phyloP scores from a whole-genome alignment of 2,888 invertebrate genomes.

The Eupithecia abbreviata region DNA sequence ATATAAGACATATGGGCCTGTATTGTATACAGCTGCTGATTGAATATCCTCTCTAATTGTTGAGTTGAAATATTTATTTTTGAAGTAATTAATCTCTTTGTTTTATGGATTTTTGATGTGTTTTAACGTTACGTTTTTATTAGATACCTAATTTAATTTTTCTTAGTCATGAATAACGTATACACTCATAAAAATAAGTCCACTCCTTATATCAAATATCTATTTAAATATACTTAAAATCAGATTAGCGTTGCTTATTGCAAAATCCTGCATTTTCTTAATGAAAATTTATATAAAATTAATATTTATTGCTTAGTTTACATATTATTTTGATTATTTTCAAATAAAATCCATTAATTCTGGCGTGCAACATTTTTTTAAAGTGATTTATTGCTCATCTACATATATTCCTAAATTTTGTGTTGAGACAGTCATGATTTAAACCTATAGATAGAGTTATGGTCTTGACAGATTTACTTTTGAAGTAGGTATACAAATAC shows the following conservation, averaged over 20 bases:
- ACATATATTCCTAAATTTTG: slow-evolving; percentile 9
- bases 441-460: slow-evolving; percentile 16
- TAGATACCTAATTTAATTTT: background rate
- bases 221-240: background rate
- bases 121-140: background rate
- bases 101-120: background rate
- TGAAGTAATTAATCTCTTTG: slow-evolving; percentile 18
- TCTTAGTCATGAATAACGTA: background rate
- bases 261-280: background rate
- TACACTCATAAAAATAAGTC: background rate
- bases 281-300: slow-evolving; percentile 16
- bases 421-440: slow-evolving; percentile 7
- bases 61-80: slow-evolving; percentile 41
- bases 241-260: background rate
- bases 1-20: slow-evolving; percentile 64
- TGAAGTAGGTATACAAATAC: background rate
- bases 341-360: slow-evolving; percentile 29
- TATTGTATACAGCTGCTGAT: slow-evolving; percentile 75
- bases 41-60: slow-evolving; percentile 57
- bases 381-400: slow-evolving; percentile 23
- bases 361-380: slow-evolving; percentile 22
- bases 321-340: slow-evolving; percentile 20
- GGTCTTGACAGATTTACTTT: slow-evolving; percentile 15
- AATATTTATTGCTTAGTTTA: slow-evolving; percentile 24
- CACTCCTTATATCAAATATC: background rate